Base-by-base conservation (phyloP, 2,113 vertebrate species). In the Hippoglossus stenolepis region DNA sequence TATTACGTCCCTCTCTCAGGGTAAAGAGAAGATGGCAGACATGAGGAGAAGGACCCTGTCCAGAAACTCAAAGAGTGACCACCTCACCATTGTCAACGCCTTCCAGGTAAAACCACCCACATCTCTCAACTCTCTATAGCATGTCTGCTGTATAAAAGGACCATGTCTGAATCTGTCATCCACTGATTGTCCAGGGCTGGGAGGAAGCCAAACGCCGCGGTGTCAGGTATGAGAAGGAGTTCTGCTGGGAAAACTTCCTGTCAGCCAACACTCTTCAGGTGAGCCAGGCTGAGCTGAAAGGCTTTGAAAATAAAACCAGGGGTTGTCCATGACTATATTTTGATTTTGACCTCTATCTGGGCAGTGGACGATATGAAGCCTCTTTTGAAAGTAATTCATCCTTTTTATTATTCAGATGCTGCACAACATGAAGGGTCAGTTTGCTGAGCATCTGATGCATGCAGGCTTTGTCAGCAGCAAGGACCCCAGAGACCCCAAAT, bases 381-480 rank as follows among this genome's bases (percentile, higher is more conserved):
- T 66, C 15, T 31, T 64, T 57, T 21, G 20, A 5, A 23, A 21
- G 17, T 76, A 2, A 70, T 80, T 68, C 40, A 6, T 24, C 24
- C 3, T 79, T 70, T 31, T 75, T 70, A 12, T 77, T 21, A 11
- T 70, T 80, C 70, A 99, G 98, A 99, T 99, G 98, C 92, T 99
- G 84, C 95, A 96, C 81, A 98, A 97, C 87, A 99, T 99, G 98
- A 99, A 99, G 88, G 96, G 95, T 2, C 97, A 99, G 90, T 99
- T 99, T 95, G 94, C 97, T 2, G 98, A 99, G 80, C 97, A 99
- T 85, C 96, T 99, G 31, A 94, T 97, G 80, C 92, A 93, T 51
- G 91, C 96, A 76, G 98, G 98, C 0, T 99, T 99, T 92, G 96
- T 99, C 73, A 95, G 90, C 82, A 98, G 96, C 87, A 96, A 90